Conservation (phyloP, 2,888 invertebrate genomes). For the Watsonalla binaria region DNA sequence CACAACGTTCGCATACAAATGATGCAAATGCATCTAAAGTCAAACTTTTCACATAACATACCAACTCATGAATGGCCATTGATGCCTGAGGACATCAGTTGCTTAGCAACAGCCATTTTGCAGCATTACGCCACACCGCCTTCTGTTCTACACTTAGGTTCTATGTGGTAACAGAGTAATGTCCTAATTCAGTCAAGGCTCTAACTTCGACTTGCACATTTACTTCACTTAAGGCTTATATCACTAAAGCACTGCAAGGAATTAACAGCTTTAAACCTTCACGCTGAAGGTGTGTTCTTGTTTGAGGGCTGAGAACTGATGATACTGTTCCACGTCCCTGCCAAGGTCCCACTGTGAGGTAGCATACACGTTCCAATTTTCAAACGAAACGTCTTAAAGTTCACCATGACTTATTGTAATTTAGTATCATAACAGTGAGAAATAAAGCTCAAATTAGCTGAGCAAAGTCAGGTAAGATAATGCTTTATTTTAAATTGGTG, state of each 20-base stretch:
- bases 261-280: conserved; percentile 15
- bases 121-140: conserved; percentile 55
- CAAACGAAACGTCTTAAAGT: conserved; percentile 36
- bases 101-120: conserved; percentile 46
- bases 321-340: conserved; percentile 63
- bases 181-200: conserved; percentile 74
- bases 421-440: conserved; percentile 11
- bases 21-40: neutral
- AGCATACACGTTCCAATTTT: conserved; percentile 52
- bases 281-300: conserved; percentile 14
- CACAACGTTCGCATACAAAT: too few relatives aligned
- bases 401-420: conserved; percentile 11
- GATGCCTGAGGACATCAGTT: conserved; percentile 16
- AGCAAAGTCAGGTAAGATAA: neutral
- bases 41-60: neutral
- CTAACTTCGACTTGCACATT: conserved; percentile 44
- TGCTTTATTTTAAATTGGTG: conserved; percentile 4
- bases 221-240: conserved; percentile 29
- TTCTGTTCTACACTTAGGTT: conserved; percentile 67
- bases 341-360: conserved; percentile 59
- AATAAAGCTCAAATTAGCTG: conserved; percentile 13
- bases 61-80: neutral
- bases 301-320: conserved; percentile 32
- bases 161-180: conserved; percentile 66
- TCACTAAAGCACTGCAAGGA: conserved; percentile 1